phyloP scores from a whole-genome alignment of 2,888 invertebrate genomes.

The Allygus modestus region DNA sequence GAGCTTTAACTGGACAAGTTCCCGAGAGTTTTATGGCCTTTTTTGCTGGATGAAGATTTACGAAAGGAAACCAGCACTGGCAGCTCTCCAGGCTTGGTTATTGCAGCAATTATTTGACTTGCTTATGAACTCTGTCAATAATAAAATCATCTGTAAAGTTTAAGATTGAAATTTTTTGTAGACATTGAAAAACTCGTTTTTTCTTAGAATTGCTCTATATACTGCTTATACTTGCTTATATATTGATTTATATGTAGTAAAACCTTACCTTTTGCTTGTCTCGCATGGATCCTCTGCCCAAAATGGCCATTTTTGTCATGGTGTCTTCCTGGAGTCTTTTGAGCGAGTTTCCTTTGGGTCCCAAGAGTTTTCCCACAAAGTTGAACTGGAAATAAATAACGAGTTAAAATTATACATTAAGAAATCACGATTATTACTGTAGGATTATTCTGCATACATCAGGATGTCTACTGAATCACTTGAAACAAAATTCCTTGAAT shows the following conservation, averaged over 20 bases:
- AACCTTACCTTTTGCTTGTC: constrained; percentile 93
- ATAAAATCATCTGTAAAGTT: too few relatives aligned
- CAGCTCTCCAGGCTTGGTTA: background rate
- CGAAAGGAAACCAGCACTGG: constrained; percentile 20
- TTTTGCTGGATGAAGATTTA: constrained; percentile 41
- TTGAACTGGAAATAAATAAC: constrained; percentile 84
- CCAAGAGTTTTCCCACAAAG: constrained; percentile 95
- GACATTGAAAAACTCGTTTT: too few relatives aligned
- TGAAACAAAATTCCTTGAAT: too few relatives aligned
- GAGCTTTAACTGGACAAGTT: constrained; percentile 43
- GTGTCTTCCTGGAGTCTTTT: constrained; percentile 96
- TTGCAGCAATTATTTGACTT: constrained; percentile 28
- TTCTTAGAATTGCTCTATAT: too few relatives aligned
- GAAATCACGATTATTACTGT: too few relatives aligned
- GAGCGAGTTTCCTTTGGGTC: constrained; percentile 95
- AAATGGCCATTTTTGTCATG: constrained; percentile 96
- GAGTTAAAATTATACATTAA: background rate
- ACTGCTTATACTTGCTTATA: too few relatives aligned
- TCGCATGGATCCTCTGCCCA: constrained; percentile 96
- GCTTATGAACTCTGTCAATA: constrained; percentile 2
- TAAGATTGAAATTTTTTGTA: too few relatives aligned
- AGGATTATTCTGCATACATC: too few relatives aligned
- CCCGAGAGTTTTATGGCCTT: constrained; percentile 45
- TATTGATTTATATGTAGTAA: too few relatives aligned
- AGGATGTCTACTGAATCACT: too few relatives aligned